Conservation (phyloP, 53 echinoderm and acorn worm species). For the Apostichopus leukothele region DNA sequence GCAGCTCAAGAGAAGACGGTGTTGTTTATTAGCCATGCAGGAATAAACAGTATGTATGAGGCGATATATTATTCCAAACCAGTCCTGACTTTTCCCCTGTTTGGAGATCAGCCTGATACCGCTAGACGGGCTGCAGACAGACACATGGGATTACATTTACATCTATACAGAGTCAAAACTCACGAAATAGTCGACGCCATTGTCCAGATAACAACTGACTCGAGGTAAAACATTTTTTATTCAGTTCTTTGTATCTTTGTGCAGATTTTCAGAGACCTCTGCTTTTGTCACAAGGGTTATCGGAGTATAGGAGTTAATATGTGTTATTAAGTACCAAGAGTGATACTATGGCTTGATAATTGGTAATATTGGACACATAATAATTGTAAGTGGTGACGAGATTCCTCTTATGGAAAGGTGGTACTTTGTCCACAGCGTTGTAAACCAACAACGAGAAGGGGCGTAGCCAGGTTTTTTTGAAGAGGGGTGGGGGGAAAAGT, state of each 20-base stretch:
- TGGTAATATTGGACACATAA: too few relatives aligned
- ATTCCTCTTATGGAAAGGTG: too few relatives aligned
- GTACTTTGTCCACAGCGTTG: too few relatives aligned
- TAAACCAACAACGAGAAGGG: too few relatives aligned
- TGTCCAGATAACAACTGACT: neutral
- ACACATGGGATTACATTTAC: neutral
- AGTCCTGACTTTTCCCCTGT: slow-evolving; percentile 20
- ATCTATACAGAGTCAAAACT: slow-evolving; percentile 1
- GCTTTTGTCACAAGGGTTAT: too few relatives aligned
- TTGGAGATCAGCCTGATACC: slow-evolving; percentile 32
- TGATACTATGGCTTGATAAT: too few relatives aligned
- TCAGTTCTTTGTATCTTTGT: neutral
- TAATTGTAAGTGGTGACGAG: too few relatives aligned
- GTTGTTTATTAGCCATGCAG: slow-evolving; percentile 26
- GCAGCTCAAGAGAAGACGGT: slow-evolving; percentile 32
- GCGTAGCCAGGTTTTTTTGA: too few relatives aligned
- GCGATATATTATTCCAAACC: slow-evolving; percentile 26
- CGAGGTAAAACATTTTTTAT: neutral
- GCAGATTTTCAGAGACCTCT: neutral
- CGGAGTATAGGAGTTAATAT: too few relatives aligned
- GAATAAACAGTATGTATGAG: slow-evolving; percentile 41
- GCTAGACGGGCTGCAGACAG: slow-evolving; percentile 3
- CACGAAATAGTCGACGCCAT: slow-evolving; percentile 28
- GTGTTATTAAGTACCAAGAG: too few relatives aligned
- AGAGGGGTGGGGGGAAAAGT: too few relatives aligned